Base-by-base conservation (phyloP, 2,797 vertebrate species). In the Falco peregrinus region DNA sequence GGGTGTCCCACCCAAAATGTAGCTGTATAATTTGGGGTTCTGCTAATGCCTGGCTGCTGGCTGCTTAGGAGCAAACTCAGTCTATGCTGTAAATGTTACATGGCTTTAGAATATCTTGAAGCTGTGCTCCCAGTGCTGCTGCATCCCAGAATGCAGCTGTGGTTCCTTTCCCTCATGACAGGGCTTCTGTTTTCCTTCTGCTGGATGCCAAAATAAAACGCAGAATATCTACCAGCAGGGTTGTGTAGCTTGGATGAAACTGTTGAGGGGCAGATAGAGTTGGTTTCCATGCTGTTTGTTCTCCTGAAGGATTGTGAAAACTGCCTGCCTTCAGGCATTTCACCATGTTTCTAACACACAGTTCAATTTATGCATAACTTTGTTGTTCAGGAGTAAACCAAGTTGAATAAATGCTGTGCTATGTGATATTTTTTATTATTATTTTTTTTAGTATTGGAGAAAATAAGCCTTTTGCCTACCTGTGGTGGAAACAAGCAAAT, bases 371-470 rank as follows among this genome's bases (percentile, higher is more conserved):
- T 1, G 1, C 3, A 3, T 64, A 68, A 71, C 26, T 56, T 51
- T 89, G 25, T 64, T 83, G 35, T 73, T 61, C 48, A 33, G 89
- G 60, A 96, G 61, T 39, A 91, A 67, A 76, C n/a, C 8, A 93
- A 63, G 18, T 60, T 93, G 91, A 94, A 51, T 91, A 74, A 90
- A 88, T 78, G 71, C 50, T 56, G 18, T 95, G 13, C 20, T 95
- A 12, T 86, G 20, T 97, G 29, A 16, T 35, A 35, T 35, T 43
- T 16, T 43, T 41, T 48, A 67, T 93, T 95, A 35, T 39, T 81
- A 37, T 37, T 54, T 94, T 94, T 97, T 96, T 33, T 61, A 98
- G 98, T 98, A 98, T 74, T 98, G 98, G 98, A 98, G 98, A 97
- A 98, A 98, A 97, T 98, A 95, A 98, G 47, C 43, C 43, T 39